These are phyloP conservation scores for Batillaria attramentaria DNA, from an alignment of 1,140 invertebrate species.

Conservation along the genomic window DNA sequence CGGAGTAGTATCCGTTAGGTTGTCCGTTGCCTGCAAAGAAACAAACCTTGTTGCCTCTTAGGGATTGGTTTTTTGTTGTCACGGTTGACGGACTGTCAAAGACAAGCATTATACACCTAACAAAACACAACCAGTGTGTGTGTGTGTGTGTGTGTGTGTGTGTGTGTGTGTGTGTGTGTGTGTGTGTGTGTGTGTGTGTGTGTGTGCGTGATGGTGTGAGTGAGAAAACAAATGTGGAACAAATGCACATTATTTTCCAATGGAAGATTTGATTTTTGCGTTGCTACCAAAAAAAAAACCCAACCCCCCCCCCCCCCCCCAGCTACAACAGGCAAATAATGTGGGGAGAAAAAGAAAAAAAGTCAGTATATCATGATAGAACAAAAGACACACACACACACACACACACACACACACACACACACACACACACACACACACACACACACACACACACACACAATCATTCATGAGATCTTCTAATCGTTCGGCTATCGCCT, in stretches of 20 bases:
- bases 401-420: not conserved
- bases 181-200: not conserved
- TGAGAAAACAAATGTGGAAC: not conserved
- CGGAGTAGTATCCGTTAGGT: not conserved
- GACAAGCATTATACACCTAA: too few relatives aligned
- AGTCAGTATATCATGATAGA: too few relatives aligned
- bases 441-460: conserved; percentile 17
- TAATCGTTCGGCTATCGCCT: not conserved
- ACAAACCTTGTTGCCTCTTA: conserved; percentile 72
- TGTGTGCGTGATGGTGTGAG: not conserved
- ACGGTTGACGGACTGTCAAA: too few relatives aligned
- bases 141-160: not conserved
- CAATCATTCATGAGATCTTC: not conserved
- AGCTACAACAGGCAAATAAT: too few relatives aligned
- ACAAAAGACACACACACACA: too few relatives aligned
- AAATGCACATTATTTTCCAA: not conserved
- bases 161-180: conserved; percentile 7
- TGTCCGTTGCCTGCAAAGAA: not conserved
- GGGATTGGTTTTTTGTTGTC: conserved; percentile 72
- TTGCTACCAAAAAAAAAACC: conserved; percentile 75
- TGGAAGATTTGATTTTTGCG: conserved; percentile 73
- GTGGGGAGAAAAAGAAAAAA: too few relatives aligned
- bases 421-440: conserved; percentile 4
- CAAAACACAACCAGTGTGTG: conserved; percentile 77
- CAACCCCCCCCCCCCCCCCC: not conserved